Evolutionary conservation across 1,140 invertebrate species (phyloP).

Genomic region (Aethina tumida): DNA sequence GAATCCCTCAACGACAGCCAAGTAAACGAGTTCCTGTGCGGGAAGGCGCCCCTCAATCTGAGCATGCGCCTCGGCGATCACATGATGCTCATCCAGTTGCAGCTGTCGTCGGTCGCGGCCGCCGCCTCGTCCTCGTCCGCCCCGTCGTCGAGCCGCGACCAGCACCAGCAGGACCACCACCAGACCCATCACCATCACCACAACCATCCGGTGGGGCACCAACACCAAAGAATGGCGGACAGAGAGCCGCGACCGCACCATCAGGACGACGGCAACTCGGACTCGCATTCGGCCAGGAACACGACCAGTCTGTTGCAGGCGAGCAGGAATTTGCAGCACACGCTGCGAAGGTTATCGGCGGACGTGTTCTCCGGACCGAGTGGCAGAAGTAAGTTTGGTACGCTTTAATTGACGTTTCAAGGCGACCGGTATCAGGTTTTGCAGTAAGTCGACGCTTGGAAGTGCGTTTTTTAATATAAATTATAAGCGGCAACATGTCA

Average conservation of each 20-base stretch:
- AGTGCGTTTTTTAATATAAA: no score
- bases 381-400: slow-evolving; percentile 33
- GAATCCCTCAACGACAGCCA: slow-evolving; percentile 88
- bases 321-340: slow-evolving; percentile 83
- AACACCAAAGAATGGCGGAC: no score
- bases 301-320: slow-evolving; percentile 62
- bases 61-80: slow-evolving; percentile 91
- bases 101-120: slow-evolving; percentile 71
- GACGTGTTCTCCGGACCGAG: slow-evolving; percentile 68
- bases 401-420: no score
- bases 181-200: slow-evolving; percentile 23
- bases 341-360: slow-evolving; percentile 79
- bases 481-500: no score
- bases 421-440: no score
- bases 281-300: slow-evolving; percentile 18
- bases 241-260: slow-evolving; percentile 16
- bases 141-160: no score
- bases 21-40: slow-evolving; percentile 90
- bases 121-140: slow-evolving; percentile 21
- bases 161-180: no score
- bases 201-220: slow-evolving; percentile 22
- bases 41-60: slow-evolving; percentile 85
- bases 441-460: no score
- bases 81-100: slow-evolving; percentile 93
- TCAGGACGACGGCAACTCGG: slow-evolving; percentile 11